phyloP scores from a whole-genome alignment of 1,140 invertebrate species.

The Brevipalpus yothersi region DNA sequence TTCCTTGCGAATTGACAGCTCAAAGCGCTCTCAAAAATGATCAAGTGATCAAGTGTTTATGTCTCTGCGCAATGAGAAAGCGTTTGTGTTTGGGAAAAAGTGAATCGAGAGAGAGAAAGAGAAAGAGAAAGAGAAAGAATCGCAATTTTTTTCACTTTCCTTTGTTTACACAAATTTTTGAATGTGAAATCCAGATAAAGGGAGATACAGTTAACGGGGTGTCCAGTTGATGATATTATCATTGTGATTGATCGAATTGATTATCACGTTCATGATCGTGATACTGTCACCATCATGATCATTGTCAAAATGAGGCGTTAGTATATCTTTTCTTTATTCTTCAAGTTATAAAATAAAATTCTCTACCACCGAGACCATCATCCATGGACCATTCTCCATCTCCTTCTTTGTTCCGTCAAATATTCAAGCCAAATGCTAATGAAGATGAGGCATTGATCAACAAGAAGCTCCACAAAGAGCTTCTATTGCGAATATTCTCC shows the following conservation, averaged over 20 bases:
- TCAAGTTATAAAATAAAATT: not conserved
- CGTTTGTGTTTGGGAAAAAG: too few relatives aligned
- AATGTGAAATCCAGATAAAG: too few relatives aligned
- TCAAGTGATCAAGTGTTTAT: too few relatives aligned
- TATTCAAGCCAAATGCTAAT: not conserved
- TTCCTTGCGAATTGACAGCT: too few relatives aligned
- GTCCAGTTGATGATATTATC: too few relatives aligned
- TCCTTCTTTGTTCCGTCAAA: not conserved
- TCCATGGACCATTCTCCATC: not conserved
- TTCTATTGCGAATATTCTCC: conserved; percentile 80
- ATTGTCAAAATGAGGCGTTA: not conserved
- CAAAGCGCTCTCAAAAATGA: too few relatives aligned
- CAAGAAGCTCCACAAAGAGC: conserved; percentile 83
- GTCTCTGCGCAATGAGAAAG: too few relatives aligned
- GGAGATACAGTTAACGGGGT: too few relatives aligned
- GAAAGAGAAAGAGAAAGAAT: too few relatives aligned
- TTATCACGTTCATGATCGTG: not conserved
- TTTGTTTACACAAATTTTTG: too few relatives aligned
- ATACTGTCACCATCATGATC: not conserved
- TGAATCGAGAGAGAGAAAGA: too few relatives aligned
- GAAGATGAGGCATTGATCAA: conserved; percentile 69
- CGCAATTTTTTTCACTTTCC: too few relatives aligned
- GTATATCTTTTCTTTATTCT: not conserved
- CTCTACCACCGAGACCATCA: not conserved
- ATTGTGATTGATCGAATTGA: not conserved